These are phyloP conservation scores for Archips crataeganus DNA, from an alignment of 2,888 invertebrate genomes.

Conservation along the genomic window DNA sequence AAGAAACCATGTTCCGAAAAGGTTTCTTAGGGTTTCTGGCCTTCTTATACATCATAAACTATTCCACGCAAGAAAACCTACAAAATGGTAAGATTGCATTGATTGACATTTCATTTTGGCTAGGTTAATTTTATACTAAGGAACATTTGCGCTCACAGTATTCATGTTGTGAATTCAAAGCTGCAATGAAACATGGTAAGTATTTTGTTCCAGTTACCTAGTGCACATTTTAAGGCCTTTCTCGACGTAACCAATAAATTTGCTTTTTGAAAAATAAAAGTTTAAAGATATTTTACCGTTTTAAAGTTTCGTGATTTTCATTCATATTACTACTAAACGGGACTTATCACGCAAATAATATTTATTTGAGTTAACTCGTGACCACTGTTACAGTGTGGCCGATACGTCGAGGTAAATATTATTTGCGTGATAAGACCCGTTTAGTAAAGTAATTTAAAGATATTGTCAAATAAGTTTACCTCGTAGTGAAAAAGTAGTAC, in stretches of 20 bases:
- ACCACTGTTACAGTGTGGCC: no score
- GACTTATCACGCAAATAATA: no score
- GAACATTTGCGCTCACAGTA: background rate
- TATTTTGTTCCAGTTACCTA: conserved; percentile 4
- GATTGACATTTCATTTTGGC: background rate
- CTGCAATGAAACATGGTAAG: conserved; percentile 4
- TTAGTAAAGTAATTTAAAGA: no score
- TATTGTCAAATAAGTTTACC: no score
- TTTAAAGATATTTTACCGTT: no score
- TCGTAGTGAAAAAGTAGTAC: no score
- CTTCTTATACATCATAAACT: conserved; percentile 2
- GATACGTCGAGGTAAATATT: no score
- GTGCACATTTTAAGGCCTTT: background rate
- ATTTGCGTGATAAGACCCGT: no score
- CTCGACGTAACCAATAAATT: background rate
- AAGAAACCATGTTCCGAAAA: background rate
- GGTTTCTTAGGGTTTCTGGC: conserved; percentile 22
- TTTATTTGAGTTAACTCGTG: no score
- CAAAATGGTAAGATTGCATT: background rate
- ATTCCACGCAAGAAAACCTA: conserved; percentile 3
- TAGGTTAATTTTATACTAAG: background rate
- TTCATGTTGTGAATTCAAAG: conserved; percentile 6
- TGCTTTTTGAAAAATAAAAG: no score
- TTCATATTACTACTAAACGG: no score
- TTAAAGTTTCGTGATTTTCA: no score